A percentile compares a stretch with the other conserved stretches of the same genome.
These are phyloP conservation scores for Orussus abietinus DNA, from an alignment of 1,140 invertebrate genomes.

Conservation along the genomic window DNA sequence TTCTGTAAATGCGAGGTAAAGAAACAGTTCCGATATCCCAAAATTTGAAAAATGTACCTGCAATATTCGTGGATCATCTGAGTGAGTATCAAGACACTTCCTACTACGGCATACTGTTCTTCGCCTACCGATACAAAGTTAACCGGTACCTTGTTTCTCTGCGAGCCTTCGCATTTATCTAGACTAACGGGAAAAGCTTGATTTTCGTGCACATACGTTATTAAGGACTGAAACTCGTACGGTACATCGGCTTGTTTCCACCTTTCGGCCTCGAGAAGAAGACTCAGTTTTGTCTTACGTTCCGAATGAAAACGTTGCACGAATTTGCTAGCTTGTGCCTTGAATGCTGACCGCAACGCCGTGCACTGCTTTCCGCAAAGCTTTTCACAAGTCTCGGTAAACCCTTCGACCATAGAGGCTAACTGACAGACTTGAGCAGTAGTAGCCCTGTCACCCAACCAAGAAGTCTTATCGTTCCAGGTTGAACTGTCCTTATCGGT, in stretches of 20 bases:
- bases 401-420: conserved; percentile 73
- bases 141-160: conserved; percentile 32
- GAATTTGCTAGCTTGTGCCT: conserved; percentile 83
- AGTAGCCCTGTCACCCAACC: conserved; percentile 58
- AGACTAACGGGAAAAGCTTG: conserved; percentile 50
- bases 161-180: conserved; percentile 34
- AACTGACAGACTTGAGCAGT: conserved; percentile 76
- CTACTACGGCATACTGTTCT: conserved; percentile 83
- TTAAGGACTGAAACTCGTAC: conserved; percentile 77
- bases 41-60: conserved; percentile 59
- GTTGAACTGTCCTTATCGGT: conserved; percentile 35
- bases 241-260: conserved; percentile 94
- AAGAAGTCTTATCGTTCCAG: conserved; percentile 48
- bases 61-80: conserved; percentile 90
- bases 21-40: not conserved
- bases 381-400: conserved; percentile 71
- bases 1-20: not conserved
- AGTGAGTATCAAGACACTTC: conserved; percentile 78
- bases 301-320: conserved; percentile 89
- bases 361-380: conserved; percentile 77
- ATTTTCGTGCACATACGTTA: conserved; percentile 51
- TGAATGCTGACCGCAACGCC: conserved; percentile 76
- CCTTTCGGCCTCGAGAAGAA: conserved; percentile 83
- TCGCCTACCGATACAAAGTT: conserved; percentile 66
- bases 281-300: conserved; percentile 76